phyloP scores from a whole-genome alignment of 2,888 invertebrate species.

The Habrosyne pyritoides region DNA sequence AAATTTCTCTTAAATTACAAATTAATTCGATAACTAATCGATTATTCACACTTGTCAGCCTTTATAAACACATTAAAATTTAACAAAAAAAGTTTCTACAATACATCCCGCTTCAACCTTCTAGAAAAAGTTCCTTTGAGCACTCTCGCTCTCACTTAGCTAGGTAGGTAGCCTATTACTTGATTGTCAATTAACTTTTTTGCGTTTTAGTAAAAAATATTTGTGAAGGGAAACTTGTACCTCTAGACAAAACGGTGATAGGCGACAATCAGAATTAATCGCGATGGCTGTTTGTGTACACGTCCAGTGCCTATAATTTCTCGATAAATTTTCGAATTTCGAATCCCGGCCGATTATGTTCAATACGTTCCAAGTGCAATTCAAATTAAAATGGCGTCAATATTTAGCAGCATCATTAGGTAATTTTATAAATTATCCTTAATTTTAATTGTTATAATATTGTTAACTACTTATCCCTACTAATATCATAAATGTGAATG shows the following conservation, averaged over 20 bases:
- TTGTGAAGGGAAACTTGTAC: conserved; percentile 1
- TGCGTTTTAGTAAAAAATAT: background rate
- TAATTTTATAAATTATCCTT: conserved; percentile 31
- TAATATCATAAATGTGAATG: no score
- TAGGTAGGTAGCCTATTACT: conserved; percentile 17
- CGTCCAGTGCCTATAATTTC: conserved; percentile 38
- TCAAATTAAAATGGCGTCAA: conserved; percentile 74
- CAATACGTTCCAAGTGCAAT: conserved; percentile 49
- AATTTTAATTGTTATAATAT: no score
- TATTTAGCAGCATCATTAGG: conserved; percentile 77
- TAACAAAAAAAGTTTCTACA: background rate
- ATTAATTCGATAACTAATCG: conserved; percentile 7
- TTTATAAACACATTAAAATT: conserved; percentile 1
- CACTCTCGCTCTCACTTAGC: conserved; percentile 23
- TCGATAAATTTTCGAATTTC: conserved; percentile 9
- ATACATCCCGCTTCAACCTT: conserved; percentile 24
- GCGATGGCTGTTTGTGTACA: conserved; percentile 49
- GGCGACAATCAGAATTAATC: conserved; percentile 44
- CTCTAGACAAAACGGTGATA: background rate
- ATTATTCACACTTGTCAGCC: conserved; percentile 1
- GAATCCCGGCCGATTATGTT: conserved; percentile 41
- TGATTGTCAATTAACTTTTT: conserved; percentile 7
- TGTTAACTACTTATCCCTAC: no score
- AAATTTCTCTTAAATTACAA: conserved; percentile 5
- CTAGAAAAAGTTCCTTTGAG: conserved; percentile 19